Percentiles rank a stretch among this genome's conserved stretches.
Conservation (phyloP, 1,140 invertebrate species). For the Eurosta solidaginis region DNA sequence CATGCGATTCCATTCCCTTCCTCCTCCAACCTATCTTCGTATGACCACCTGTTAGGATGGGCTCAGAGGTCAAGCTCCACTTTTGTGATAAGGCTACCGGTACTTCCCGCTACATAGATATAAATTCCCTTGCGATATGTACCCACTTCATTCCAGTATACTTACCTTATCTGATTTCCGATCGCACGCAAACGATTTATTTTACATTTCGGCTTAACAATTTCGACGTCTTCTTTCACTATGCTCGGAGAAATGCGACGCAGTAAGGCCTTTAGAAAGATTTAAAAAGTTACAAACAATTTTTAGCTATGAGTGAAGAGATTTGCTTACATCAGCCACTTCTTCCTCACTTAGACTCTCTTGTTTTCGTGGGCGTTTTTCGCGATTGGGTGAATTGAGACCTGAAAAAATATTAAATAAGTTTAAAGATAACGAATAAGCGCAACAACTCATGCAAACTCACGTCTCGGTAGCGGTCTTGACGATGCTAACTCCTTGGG, state of each 20-base stretch:
- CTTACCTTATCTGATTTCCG: slow-evolving; percentile 72
- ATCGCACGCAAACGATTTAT: slow-evolving; percentile 69
- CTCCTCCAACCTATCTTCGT: too few relatives aligned
- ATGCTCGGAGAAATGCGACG: slow-evolving; percentile 43
- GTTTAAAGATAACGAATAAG: neutral
- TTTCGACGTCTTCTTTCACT: slow-evolving; percentile 59
- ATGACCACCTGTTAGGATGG: too few relatives aligned
- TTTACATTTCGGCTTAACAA: slow-evolving; percentile 62
- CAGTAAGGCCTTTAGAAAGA: slow-evolving; percentile 32
- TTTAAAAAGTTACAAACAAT: neutral
- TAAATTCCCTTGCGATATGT: neutral
- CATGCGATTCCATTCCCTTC: too few relatives aligned
- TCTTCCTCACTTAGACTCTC: slow-evolving; percentile 36
- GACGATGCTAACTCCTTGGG: slow-evolving; percentile 41
- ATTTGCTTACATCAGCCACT: slow-evolving; percentile 37
- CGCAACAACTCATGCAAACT: neutral
- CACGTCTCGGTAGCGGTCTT: slow-evolving; percentile 33
- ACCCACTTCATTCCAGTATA: neutral
- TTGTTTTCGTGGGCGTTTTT: slow-evolving; percentile 34
- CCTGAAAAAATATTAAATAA: slow-evolving; percentile 29
- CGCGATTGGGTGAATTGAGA: slow-evolving; percentile 36
- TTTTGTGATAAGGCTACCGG: too few relatives aligned
- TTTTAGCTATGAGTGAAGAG: neutral
- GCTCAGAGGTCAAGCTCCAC: too few relatives aligned
- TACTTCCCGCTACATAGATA: too few relatives aligned